Evolutionary conservation across 2,797 vertebrate genomes (phyloP), one percentile per base, ranked within the genome.

Genomic region (Anguilla anguilla): DNA sequence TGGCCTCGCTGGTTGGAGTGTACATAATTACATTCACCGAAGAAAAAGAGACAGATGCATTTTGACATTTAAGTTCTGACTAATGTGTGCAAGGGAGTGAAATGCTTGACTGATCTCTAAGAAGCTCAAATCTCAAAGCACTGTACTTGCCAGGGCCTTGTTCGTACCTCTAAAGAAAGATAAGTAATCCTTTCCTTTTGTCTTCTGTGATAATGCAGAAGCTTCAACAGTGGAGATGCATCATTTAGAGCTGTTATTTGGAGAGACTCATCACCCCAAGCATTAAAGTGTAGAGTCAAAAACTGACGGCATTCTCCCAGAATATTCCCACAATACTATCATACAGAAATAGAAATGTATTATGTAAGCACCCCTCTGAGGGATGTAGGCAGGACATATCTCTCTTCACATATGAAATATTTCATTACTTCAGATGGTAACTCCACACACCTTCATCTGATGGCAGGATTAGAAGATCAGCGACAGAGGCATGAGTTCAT

Each of bases 21-120:
- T 28, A 31, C 67, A 72, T 72, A 72, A 72, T 72, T 72, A 72
- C 67, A 74, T 74, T 39, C 31, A 7, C 69, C 35, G 69, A 35
- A 28, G 31, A 35, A 74, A 35, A 39, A 35, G 69, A 74, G 69
- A 74, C 69, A 74, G 69, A 74, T 74, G 69, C 28, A 74, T 74
- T 74, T 74, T 74, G 69, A 74, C 69, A 74, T 74, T 74, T 74
- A 74, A 74, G 69, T 74, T 74, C 28, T 74, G 69, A 74, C 69
- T 74, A 74, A 74, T 53, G 51, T 53, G 51, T 74, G 31, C 69
- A 35, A 74, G 28, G 28, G 69, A 74, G 69, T 28, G 69, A 74
- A 74, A 74, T 22, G 69, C 69, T 74, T 74, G 28, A 74, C 69
- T 74, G 67, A 72, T 72, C 67, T 74, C 69, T 11, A 74, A 17